These are phyloP conservation scores for Encarsia formosa DNA, from an alignment of 2,888 invertebrate species.

Conservation along the genomic window DNA sequence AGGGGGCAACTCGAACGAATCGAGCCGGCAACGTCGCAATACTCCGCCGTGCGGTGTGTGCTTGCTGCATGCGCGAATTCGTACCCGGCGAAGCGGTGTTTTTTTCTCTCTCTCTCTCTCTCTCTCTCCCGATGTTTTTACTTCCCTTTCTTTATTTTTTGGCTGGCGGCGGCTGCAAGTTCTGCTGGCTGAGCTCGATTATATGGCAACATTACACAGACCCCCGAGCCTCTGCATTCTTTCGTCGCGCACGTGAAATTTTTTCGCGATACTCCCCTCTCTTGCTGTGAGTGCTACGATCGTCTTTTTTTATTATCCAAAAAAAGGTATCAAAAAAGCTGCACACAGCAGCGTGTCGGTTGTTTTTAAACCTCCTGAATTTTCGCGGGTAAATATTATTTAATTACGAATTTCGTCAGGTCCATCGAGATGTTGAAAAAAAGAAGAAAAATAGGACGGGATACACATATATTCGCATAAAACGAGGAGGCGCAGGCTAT, in stretches of 20 bases:
- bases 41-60: neutral
- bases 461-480: neutral
- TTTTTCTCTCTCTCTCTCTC: neutral
- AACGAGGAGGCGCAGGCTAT: neutral
- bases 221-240: neutral
- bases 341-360: no score
- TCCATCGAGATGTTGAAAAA: no score
- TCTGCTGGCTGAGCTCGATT: neutral
- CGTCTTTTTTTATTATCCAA: no score
- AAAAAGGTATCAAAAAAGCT: no score
- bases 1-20: neutral
- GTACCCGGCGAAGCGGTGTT: neutral
- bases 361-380: no score
- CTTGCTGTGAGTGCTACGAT: no score
- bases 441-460: no score
- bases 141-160: neutral
- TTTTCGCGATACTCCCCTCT: neutral
- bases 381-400: no score
- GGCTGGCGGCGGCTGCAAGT: no score
- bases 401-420: no score
- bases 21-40: neutral
- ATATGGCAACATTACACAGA: neutral
- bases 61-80: no score
- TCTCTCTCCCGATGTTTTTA: neutral
- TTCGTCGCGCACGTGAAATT: neutral